A percentile compares a stretch with the other conserved stretches of the same genome.
These are phyloP conservation scores for Esox niger DNA, from an alignment of 2,113 vertebrate species.

Conservation along the genomic window DNA sequence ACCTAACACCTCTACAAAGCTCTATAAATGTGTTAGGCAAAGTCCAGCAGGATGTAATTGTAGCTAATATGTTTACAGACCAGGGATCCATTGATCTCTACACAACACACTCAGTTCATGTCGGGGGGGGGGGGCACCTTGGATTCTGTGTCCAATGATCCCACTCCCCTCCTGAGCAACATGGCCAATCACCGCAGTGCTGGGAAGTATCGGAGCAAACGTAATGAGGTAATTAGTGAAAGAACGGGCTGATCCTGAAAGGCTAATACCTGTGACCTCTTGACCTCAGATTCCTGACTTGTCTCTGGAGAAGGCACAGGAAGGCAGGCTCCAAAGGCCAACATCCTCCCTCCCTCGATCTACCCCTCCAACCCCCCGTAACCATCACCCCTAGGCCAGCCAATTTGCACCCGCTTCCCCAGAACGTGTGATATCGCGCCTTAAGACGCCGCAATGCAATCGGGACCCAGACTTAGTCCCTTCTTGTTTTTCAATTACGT, in stretches of 20 bases:
- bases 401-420: constrained; percentile 36
- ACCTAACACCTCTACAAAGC: constrained; percentile 65
- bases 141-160: constrained; percentile 40
- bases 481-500: constrained; percentile 54
- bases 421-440: constrained; percentile 52
- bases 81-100: constrained; percentile 53
- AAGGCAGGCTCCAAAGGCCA: constrained; percentile 30
- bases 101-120: constrained; percentile 36
- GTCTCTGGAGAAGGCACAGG: constrained; percentile 56
- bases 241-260: constrained; percentile 61
- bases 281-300: constrained; percentile 63
- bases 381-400: constrained; percentile 13
- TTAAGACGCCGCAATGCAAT: constrained; percentile 36
- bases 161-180: constrained; percentile 44
- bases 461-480: constrained; percentile 36
- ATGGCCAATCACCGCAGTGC: constrained; percentile 29
- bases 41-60: constrained; percentile 69
- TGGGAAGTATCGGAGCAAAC: constrained; percentile 61
- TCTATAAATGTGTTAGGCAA: constrained; percentile 67
- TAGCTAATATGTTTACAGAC: constrained; percentile 68
- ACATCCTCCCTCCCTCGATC: constrained; percentile 4
- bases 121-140: constrained; percentile 43
- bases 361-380: neutral
- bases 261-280: constrained; percentile 75
- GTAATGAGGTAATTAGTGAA: constrained; percentile 79